phyloP scores from a whole-genome alignment of 2,113 vertebrate genomes.

The Nymphicus hollandicus region DNA sequence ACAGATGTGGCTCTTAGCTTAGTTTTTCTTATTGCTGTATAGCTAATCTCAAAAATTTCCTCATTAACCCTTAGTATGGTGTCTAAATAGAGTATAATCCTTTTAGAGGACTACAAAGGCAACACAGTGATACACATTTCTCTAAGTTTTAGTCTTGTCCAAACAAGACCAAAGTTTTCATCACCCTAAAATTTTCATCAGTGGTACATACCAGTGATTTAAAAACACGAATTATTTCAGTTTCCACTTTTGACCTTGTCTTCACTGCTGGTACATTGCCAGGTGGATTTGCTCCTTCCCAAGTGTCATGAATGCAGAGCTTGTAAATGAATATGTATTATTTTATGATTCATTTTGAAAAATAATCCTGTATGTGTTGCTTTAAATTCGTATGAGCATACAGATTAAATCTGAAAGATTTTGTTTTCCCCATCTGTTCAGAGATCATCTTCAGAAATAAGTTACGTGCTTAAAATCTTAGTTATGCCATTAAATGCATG shows the following conservation, averaged over 20 bases:
- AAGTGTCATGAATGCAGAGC: neutral
- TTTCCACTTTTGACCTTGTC: neutral
- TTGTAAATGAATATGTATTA: neutral
- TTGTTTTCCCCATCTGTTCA: neutral
- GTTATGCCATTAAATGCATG: neutral
- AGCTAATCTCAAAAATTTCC: neutral
- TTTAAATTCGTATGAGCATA: neutral
- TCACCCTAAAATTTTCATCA: neutral
- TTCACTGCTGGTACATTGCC: neutral
- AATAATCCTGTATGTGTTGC: neutral
- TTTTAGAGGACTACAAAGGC: neutral
- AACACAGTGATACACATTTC: neutral
- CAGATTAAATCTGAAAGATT: neutral
- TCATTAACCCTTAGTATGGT: neutral
- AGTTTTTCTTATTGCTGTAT: neutral
- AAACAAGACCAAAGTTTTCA: neutral
- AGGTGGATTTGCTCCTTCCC: neutral
- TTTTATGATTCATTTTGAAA: neutral
- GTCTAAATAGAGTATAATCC: neutral
- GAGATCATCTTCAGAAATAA: neutral
- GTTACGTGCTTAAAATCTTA: neutral
- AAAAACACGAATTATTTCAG: neutral
- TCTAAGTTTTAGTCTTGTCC: neutral
- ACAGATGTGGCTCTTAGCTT: neutral
- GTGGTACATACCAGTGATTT: neutral